phyloP scores from a whole-genome alignment of 2,888 invertebrate genomes.

The Sinodicranocentrus sp. region DNA sequence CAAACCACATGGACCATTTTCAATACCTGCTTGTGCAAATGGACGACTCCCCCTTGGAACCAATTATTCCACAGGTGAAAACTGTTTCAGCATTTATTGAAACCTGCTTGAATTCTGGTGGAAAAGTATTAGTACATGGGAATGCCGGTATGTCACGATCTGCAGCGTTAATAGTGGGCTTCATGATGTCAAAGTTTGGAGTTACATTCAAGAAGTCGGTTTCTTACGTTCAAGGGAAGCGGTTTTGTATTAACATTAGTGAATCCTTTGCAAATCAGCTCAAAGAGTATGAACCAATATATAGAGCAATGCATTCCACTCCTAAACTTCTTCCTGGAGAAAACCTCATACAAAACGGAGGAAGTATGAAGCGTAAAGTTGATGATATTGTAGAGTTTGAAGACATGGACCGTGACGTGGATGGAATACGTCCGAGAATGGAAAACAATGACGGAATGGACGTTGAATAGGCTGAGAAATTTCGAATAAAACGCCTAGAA shows the following conservation, averaged over 20 bases:
- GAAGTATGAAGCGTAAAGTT: conserved; percentile 21
- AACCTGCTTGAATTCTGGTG: conserved; percentile 80
- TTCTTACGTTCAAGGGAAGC: conserved; percentile 81
- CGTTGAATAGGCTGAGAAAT: too few relatives aligned
- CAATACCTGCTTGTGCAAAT: conserved; percentile 80
- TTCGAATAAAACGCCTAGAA: too few relatives aligned
- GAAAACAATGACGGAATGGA: too few relatives aligned
- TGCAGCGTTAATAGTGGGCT: conserved; percentile 84
- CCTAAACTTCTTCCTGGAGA: conserved; percentile 45
- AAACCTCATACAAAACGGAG: too few relatives aligned
- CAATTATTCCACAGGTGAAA: conserved; percentile 64
- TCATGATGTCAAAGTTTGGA: conserved; percentile 83
- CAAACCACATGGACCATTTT: conserved; percentile 83
- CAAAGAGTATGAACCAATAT: conserved; percentile 84
- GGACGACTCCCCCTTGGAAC: conserved; percentile 61
- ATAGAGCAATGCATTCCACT: conserved; percentile 81
- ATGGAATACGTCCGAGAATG: not conserved
- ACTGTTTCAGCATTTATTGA: conserved; percentile 36
- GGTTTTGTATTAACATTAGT: conserved; percentile 84
- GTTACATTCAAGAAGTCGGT: conserved; percentile 79
- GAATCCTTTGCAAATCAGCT: conserved; percentile 84
- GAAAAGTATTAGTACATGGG: conserved; percentile 84
- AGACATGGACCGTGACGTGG: not conserved
- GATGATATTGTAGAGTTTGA: conserved; percentile 17
- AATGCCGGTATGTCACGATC: conserved; percentile 85